Evolutionary conservation across 2,797 vertebrate species (phyloP), one percentile per base, ranked within the genome.

Genomic region (Gallinago stenura): DNA sequence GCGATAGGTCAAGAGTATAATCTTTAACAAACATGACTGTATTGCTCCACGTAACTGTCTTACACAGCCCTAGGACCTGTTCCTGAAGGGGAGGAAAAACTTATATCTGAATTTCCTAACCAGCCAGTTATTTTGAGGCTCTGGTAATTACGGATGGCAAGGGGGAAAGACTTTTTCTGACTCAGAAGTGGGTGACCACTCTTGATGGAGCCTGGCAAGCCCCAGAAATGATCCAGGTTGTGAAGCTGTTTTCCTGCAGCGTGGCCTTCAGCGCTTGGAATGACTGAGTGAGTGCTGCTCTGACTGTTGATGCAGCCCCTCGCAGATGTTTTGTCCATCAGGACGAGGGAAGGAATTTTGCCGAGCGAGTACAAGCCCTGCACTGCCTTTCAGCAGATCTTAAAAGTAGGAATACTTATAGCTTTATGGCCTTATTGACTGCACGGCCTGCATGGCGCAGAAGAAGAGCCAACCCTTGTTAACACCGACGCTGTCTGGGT

Each of bases 271-370:
- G 62, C 33, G 3, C 46, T 70, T 77, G 83, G 80, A 88, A 90
- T 87, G 92, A 95, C 25, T 72, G 70, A 82, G 26, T 76, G 93
- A 87, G 70, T 43, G 80, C 66, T 84, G 70, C 96, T 81, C 62
- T 72, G 61, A 71, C 54, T 72, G 88, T 50, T 5, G 5, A 56
- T 39, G 39, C 26, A 89, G 73, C 35, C 12, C 25, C 25, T 4
- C 61, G 64, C 93, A 95, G 90, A 65, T 95, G 92, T 89, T 96
- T 96, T 93, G 66, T 82, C 86, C 92, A 97, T 96, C 73, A 96
- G 77, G 41, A 12, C 33, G 76, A 15, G 39, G 88, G 90, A 94
- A 96, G 85, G 90, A 94, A 95, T 89, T 93, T 84, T 56, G 62
- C 43, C 56, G 70, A 84, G n/a, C 9, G 19, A 61, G 22, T 54